These are phyloP conservation scores for Pegoplata infirma DNA, from an alignment of 2,888 invertebrate species.

Conservation along the genomic window DNA sequence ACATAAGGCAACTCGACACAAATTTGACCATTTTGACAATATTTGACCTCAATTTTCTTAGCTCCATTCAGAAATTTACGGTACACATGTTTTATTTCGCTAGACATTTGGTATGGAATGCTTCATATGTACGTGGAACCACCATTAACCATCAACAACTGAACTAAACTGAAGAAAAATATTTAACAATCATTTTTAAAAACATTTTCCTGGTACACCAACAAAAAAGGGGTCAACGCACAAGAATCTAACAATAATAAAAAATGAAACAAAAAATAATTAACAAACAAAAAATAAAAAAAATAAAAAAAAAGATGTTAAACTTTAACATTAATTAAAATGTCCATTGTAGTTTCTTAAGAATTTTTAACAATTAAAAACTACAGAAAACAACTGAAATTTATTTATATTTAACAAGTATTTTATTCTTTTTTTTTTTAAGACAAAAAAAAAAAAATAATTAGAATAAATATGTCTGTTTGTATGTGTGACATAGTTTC, in stretches of 20 bases:
- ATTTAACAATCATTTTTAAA: constrained; percentile 10
- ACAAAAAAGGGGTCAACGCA: constrained; percentile 59
- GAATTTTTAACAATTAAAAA: constrained; percentile 56
- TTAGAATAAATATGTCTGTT: constrained; percentile 31
- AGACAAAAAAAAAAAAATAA: too few relatives aligned
- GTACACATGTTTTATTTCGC: too few relatives aligned
- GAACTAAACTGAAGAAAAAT: neutral
- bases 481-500: constrained; percentile 53
- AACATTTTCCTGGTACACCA: constrained; percentile 44
- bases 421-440: constrained; percentile 8
- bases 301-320: constrained; percentile 29
- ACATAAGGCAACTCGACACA: too few relatives aligned
- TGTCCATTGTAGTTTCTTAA: constrained; percentile 52
- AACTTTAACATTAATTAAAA: constrained; percentile 59
- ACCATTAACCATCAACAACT: constrained; percentile 2
- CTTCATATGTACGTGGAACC: constrained; percentile 1
- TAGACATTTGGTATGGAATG: neutral
- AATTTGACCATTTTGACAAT: too few relatives aligned
- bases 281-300: constrained; percentile 40
- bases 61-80: too few relatives aligned
- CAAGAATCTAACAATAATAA: constrained; percentile 34
- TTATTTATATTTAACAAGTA: constrained; percentile 13
- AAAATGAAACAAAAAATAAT: constrained; percentile 14
- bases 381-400: constrained; percentile 21
- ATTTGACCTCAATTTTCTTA: too few relatives aligned